These are phyloP conservation scores for Brevimyrus niger DNA, from an alignment of 2,113 vertebrate species.

Conservation along the genomic window DNA sequence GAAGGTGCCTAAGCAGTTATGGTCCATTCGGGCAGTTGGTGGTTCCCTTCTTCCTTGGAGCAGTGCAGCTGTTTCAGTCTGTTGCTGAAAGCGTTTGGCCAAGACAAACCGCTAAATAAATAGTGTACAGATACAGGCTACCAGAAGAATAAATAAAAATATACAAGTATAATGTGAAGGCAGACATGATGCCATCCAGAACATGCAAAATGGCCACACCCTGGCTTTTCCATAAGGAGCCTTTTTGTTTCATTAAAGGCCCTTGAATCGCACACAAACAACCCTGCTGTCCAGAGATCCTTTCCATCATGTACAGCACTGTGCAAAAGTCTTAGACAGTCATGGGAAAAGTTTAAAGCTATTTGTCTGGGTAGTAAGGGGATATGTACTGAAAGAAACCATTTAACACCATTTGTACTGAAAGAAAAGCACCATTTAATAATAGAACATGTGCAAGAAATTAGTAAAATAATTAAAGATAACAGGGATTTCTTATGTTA, in stretches of 20 bases:
- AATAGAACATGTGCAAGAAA: background rate
- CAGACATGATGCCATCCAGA: background rate
- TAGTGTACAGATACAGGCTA: background rate
- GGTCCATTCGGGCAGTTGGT: background rate
- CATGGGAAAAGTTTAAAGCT: background rate
- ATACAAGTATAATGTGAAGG: background rate
- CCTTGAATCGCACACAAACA: background rate
- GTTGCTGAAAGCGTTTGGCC: background rate
- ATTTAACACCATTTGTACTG: no score
- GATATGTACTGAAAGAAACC: background rate
- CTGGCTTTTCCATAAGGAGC: background rate
- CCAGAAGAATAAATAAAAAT: background rate
- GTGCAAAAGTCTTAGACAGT: background rate
- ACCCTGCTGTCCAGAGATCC: background rate
- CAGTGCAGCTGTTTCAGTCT: background rate
- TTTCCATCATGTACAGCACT: background rate
- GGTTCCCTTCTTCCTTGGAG: background rate
- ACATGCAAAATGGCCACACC: background rate
- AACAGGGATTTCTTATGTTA: no score
- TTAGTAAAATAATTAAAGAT: background rate
- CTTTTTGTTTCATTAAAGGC: background rate
- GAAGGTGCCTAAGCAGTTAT: background rate
- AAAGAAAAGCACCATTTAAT: background rate
- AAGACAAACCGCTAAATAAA: background rate
- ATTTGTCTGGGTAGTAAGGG: background rate